phyloP scores from a whole-genome alignment of 2,113 vertebrate species.

The Chamaea fasciata region DNA sequence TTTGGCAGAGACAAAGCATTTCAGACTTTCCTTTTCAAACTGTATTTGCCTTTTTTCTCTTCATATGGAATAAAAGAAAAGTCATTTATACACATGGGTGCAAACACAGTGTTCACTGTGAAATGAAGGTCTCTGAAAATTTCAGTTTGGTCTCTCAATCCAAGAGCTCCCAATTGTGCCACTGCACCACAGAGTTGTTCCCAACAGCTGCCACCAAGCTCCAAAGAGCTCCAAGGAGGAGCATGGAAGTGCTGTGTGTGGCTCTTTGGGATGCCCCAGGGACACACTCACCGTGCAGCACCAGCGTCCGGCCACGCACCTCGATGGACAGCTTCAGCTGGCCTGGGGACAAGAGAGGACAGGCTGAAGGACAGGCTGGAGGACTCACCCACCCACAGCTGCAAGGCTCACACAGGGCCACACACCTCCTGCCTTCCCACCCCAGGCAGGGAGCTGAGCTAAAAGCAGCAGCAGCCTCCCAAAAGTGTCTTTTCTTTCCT shows the following conservation, averaged over 20 bases:
- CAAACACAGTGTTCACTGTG: background rate
- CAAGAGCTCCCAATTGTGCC: accelerated
- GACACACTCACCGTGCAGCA: constrained; percentile 70
- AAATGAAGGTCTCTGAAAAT: background rate
- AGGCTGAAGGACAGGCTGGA: background rate
- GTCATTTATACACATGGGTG: no score
- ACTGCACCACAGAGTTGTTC: background rate
- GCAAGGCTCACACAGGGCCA: background rate
- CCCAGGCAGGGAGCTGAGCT: background rate
- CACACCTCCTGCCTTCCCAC: background rate
- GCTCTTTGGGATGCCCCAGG: accelerated
- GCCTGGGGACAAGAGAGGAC: constrained; percentile 46
- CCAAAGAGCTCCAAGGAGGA: background rate
- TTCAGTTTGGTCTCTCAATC: background rate
- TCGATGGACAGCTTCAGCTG: constrained; percentile 75
- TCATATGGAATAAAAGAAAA: background rate
- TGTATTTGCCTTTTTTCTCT: background rate
- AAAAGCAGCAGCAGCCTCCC: background rate
- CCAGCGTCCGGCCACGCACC: constrained; percentile 27
- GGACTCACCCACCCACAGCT: accelerated
- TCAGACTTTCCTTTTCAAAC: background rate
- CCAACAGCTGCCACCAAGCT: background rate
- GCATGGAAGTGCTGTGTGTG: accelerated
- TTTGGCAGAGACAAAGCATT: background rate
- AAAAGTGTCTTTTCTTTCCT: background rate